Evolutionary conservation across 2,113 vertebrate genomes (phyloP).

Genomic region (Spilogale gracilis): DNA sequence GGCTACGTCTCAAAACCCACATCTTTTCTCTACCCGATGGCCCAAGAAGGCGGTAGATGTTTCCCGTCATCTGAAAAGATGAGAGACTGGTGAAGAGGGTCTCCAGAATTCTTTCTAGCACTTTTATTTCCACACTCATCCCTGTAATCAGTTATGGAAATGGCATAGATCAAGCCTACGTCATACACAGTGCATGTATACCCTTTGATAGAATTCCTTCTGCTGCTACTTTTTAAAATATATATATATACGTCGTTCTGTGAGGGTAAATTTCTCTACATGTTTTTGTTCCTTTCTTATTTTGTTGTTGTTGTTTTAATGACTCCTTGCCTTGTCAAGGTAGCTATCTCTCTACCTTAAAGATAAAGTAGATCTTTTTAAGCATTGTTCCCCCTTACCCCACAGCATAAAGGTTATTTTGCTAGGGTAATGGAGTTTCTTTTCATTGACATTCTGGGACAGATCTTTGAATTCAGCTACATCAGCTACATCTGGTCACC

Average conservation of each 20-base stretch:
- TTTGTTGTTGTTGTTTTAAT: neutral
- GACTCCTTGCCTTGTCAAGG: slow-evolving; percentile 33
- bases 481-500: slow-evolving; percentile 77
- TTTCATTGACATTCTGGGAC: slow-evolving; percentile 81
- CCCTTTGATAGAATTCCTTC: neutral
- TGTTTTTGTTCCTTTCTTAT: neutral
- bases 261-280: neutral
- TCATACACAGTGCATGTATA: neutral
- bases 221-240: neutral
- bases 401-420: slow-evolving; percentile 41
- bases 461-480: slow-evolving; percentile 74
- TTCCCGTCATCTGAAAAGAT: neutral
- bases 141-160: neutral
- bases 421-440: slow-evolving; percentile 64
- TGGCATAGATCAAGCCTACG: neutral
- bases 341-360: slow-evolving; percentile 7
- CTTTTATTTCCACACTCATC: neutral
- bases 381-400: neutral
- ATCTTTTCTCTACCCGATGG: neutral
- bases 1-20: neutral
- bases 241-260: neutral
- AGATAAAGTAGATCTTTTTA: slow-evolving; percentile 32
- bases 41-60: neutral
- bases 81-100: neutral
- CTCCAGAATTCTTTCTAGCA: neutral